Evolutionary conservation across 2,113 vertebrate genomes (phyloP), one percentile per base, ranked within the genome.

Genomic region (Atlantisia rogersi): DNA sequence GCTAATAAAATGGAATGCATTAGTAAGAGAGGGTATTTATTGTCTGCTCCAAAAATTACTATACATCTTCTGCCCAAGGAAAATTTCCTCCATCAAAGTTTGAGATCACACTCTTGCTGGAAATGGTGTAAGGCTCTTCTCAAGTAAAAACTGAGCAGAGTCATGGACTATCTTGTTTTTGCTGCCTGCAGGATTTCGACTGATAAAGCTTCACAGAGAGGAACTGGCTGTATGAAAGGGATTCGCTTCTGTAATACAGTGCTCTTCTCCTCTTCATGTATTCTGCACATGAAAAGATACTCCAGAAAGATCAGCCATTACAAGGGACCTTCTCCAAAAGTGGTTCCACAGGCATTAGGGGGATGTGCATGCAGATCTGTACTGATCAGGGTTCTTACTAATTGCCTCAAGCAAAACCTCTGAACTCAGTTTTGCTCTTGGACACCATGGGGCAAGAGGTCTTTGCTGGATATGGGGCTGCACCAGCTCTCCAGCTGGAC

Each of bases 1-100:
- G 95, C 97, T 98, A 98, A 98, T 98, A 98, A 98, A 98, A 98
- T 97, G 86, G 88, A 97, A 98, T 95, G 91, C 95, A 97, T 98
- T 98, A 97, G 95, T 82, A 96, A 94, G 60, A 94, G 68, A 73
- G 37, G 32, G 93, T 97, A 98, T 98, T 97, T 97, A 97, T 98
- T 97, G 95, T 94, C 87, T 90, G 32, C 68, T 95, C 91, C 81
- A 96, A 96, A 91, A 97, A 89, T 96, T 96, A 87, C 90, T 95
- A 94, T 95, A 96, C 5, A 96, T 98, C 93, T 95, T 97, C 94
- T 97, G 63, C 65, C 88, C 95, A 95, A 95, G 88, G 86, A 97
- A 97, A 91, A 97, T 96, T 88, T 96, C 29, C 55, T 90, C n/a
- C 28, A 56, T 95, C 89, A 92, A 44, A 46, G 44, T 58, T 50